These are phyloP conservation scores for Alloscopus bannaensis DNA, from an alignment of 2,888 invertebrate species.

Conservation along the genomic window DNA sequence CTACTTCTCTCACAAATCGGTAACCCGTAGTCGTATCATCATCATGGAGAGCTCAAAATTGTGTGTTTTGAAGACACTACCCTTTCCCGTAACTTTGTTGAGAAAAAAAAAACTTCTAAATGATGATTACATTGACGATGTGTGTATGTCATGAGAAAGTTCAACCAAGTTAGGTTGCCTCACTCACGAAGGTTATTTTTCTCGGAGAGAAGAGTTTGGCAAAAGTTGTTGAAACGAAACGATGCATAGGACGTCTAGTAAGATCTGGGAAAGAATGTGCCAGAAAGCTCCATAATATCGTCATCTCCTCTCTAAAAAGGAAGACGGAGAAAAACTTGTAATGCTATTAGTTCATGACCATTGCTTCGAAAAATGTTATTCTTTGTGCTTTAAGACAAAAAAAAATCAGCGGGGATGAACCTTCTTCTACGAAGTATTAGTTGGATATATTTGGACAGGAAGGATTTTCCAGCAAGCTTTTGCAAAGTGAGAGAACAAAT, in stretches of 20 bases:
- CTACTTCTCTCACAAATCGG: too few species aligned
- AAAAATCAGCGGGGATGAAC: constrained; percentile 29
- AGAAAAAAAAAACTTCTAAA: too few species aligned
- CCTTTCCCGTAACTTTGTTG: too few species aligned
- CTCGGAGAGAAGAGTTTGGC: constrained; percentile 3
- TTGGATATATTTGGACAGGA: constrained; percentile 5
- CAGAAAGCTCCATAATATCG: too few species aligned
- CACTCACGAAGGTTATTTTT: too few species aligned
- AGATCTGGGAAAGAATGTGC: constrained; percentile 28
- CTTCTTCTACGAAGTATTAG: background rate
- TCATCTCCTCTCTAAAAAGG: constrained; percentile 40
- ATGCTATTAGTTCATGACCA: constrained; percentile 42
- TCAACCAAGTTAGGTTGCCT: too few species aligned
- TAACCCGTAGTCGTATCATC: too few species aligned
- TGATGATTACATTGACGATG: constrained; percentile 17
- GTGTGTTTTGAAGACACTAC: too few species aligned
- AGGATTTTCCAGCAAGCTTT: constrained; percentile 10
- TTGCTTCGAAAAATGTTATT: constrained; percentile 34
- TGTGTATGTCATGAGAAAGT: constrained; percentile 26
- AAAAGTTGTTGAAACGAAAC: constrained; percentile 53
- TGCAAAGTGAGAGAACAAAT: constrained; percentile 19
- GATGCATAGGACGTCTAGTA: constrained; percentile 39
- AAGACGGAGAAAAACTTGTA: constrained; percentile 25
- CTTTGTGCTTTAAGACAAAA: constrained; percentile 26
- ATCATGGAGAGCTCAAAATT: too few species aligned